Evolutionary conservation across 2,113 vertebrate genomes (phyloP).

Genomic region (Aphelocoma coerulescens): DNA sequence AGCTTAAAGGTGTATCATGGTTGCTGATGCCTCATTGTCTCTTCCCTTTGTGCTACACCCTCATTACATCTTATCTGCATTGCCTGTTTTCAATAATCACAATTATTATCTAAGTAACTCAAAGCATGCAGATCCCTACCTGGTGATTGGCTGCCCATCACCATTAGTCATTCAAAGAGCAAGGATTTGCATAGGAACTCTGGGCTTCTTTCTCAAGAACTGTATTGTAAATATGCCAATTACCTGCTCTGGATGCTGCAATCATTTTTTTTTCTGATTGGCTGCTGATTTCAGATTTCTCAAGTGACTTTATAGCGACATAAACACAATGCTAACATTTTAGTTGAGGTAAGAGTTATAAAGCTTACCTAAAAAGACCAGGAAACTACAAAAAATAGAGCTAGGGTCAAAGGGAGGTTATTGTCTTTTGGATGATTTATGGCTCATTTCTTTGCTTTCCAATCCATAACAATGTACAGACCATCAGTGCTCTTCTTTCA

Average conservation of each 20-base stretch:
- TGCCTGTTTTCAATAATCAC: neutral
- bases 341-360: neutral
- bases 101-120: neutral
- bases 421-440: neutral
- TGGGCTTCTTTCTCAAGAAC: neutral
- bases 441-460: neutral
- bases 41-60: neutral
- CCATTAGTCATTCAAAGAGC: neutral
- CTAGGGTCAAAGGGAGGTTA: neutral
- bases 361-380: neutral
- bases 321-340: neutral
- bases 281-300: slow-evolving; percentile 1
- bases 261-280: neutral
- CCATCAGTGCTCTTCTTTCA: neutral
- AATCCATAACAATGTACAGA: neutral
- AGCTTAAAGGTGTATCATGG: neutral
- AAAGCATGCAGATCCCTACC: neutral
- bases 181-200: neutral
- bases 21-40: neutral
- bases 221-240: neutral
- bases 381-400: neutral
- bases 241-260: neutral
- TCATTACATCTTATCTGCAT: neutral
- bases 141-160: neutral
- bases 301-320: neutral